Evolutionary conservation across 2,797 vertebrate genomes (phyloP), one percentile per base, ranked within the genome.

Genomic region (Neopelma chrysocephalum): DNA sequence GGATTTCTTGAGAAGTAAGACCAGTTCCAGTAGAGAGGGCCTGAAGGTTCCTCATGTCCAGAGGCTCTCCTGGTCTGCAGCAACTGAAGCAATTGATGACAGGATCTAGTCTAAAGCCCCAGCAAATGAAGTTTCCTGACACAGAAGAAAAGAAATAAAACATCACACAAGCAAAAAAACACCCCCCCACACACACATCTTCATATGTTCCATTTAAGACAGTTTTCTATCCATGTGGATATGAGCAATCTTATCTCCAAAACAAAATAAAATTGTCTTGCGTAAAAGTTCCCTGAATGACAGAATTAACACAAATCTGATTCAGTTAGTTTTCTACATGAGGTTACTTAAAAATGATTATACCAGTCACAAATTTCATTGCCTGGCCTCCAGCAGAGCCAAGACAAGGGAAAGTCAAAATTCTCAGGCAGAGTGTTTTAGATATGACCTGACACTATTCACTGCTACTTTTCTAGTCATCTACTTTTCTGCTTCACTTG

Each of bases 271-370:
- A 66, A 82, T 40, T 31, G 2, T 60, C 56, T 91, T 79, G 19
- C 56, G 11, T 80, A 61, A 31, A 94, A 80, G 29, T 90, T 89
- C 71, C 15, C 31, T 40, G 56, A 82, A 87, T 60, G 13, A 56
- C 27, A 79, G 70, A 42, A 72, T 72, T 89, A 82, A 56, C 60
- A 53, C 9, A 75, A 92, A 50, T 20, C 42, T 87, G 87, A 72
- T 85, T 83, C 75, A 80, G 36, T 84, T 81, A 93, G 71, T 96
- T 45, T 71, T 87, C 57, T 83, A 77, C 93, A 75, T 36, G 53
- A 78, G 31, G 83, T 91, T 92, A 78, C 54, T 90, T 18, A 77
- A 77, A 89, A 89, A 54, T 36, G 0, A 40, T 66, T n/a, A 82
- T 48, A 70, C 10, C 54, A 75, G 56, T 83, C 6, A 73, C 58